Evolutionary conservation across 2,888 invertebrate genomes (phyloP).

Genomic region (Salticus scenicus): DNA sequence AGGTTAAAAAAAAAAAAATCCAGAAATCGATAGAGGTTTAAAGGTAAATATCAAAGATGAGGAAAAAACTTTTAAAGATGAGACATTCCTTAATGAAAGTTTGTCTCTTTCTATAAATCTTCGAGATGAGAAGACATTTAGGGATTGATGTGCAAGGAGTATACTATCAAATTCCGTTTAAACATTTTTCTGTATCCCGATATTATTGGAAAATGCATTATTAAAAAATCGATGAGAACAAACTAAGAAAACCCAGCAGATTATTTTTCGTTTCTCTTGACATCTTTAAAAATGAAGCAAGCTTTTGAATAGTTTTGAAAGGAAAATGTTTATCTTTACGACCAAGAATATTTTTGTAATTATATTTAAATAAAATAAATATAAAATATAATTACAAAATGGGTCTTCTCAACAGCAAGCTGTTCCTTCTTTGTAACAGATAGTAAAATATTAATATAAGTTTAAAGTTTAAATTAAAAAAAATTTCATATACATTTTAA

Average conservation of each 20-base stretch:
- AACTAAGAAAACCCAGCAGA: conserved; percentile 29
- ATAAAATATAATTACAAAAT: no score
- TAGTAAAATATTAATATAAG: no score
- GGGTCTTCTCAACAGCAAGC: no score
- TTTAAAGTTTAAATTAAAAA: no score
- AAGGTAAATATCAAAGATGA: neutral
- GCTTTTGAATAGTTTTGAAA: conserved; percentile 35
- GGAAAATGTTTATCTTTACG: no score
- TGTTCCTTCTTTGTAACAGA: no score
- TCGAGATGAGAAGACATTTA: conserved; percentile 9
- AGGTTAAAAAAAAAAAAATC: no score
- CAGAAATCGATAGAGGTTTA: neutral
- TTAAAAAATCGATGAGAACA: conserved; percentile 43
- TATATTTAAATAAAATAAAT: no score
- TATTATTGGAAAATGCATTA: conserved; percentile 54
- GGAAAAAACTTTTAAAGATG: neutral
- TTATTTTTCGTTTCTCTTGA: conserved; percentile 20
- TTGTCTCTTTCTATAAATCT: conserved; percentile 1
- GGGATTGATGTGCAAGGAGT: neutral
- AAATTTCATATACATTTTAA: no score
- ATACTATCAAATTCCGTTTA: conserved; percentile 57
- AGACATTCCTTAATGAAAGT: neutral
- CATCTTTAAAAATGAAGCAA: no score
- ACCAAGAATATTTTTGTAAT: no score
- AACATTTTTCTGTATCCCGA: conserved; percentile 46